These are phyloP conservation scores for Darevskia nairensis DNA, from an alignment of 2,797 vertebrate genomes.

Conservation along the genomic window DNA sequence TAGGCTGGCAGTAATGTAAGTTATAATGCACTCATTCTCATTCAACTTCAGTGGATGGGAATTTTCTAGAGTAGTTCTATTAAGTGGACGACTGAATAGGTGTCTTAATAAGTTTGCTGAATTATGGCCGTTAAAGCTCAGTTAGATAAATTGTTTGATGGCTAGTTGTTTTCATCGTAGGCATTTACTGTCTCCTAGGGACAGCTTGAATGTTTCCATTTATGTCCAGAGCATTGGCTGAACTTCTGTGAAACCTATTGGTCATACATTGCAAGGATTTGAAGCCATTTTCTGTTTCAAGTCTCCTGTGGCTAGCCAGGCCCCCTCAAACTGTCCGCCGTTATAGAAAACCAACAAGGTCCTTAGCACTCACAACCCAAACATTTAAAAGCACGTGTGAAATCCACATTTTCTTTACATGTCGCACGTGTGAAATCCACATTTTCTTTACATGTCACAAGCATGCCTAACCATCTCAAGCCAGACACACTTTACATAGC, in stretches of 20 bases:
- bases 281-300: neutral
- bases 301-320: rapidly evolving
- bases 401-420: neutral
- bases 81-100: constrained; percentile 62
- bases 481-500: neutral
- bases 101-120: constrained; percentile 64
- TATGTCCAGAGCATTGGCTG: constrained; percentile 43
- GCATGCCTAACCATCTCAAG: neutral
- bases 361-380: neutral
- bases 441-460: neutral
- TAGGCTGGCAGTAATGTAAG: constrained; percentile 64
- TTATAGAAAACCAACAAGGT: neutral
- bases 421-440: neutral
- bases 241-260: constrained; percentile 44
- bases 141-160: constrained; percentile 59
- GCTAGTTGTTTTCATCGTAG: constrained; percentile 71
- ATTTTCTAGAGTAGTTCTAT: constrained; percentile 65
- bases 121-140: constrained; percentile 43
- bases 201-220: constrained; percentile 49
- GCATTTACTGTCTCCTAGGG: constrained; percentile 71
- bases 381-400: neutral
- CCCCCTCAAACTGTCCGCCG: neutral
- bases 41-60: constrained; percentile 55
- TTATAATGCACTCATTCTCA: constrained; percentile 62
- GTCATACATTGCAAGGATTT: constrained; percentile 2